Conservation (phyloP, 1,140 invertebrate species). For the Danaus plexippus region DNA sequence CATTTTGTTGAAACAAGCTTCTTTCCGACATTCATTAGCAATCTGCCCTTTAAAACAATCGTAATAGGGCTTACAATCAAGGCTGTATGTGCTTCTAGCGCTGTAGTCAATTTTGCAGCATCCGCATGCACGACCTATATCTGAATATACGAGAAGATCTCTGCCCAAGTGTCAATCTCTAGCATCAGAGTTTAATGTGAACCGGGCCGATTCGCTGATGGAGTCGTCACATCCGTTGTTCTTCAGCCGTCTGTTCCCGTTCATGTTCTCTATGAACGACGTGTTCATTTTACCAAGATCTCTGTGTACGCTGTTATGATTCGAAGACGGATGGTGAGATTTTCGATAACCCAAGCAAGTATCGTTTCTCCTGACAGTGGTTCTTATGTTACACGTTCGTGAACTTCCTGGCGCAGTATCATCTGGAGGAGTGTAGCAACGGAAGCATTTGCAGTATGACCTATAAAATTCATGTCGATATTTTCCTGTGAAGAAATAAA, state of each 20-base stretch:
- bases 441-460: slow-evolving; percentile 69
- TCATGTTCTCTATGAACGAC: slow-evolving; percentile 64
- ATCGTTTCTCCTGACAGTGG: slow-evolving; percentile 55
- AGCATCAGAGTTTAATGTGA: slow-evolving; percentile 57
- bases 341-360: slow-evolving; percentile 64
- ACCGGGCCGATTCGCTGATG: slow-evolving; percentile 61
- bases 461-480: slow-evolving; percentile 68
- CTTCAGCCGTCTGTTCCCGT: slow-evolving; percentile 43
- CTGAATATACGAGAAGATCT: slow-evolving; percentile 35
- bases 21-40: slow-evolving; percentile 19
- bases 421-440: slow-evolving; percentile 43
- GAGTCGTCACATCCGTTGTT: slow-evolving; percentile 53
- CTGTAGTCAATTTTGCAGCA: slow-evolving; percentile 29
- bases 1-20: slow-evolving; percentile 19
- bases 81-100: slow-evolving; percentile 50
- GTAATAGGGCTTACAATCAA: slow-evolving; percentile 59
- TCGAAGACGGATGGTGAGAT: slow-evolving; percentile 62
- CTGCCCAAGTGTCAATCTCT: slow-evolving; percentile 59
- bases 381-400: slow-evolving; percentile 48
- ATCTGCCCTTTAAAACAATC: slow-evolving; percentile 53
- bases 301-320: slow-evolving; percentile 56
- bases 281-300: slow-evolving; percentile 54
- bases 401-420: slow-evolving; percentile 35
- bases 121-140: slow-evolving; percentile 33
- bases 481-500: slow-evolving; percentile 53